Evolutionary conservation across 2,113 vertebrate genomes (phyloP).

Genomic region (zebrafish (Danio rerio)): DNA sequence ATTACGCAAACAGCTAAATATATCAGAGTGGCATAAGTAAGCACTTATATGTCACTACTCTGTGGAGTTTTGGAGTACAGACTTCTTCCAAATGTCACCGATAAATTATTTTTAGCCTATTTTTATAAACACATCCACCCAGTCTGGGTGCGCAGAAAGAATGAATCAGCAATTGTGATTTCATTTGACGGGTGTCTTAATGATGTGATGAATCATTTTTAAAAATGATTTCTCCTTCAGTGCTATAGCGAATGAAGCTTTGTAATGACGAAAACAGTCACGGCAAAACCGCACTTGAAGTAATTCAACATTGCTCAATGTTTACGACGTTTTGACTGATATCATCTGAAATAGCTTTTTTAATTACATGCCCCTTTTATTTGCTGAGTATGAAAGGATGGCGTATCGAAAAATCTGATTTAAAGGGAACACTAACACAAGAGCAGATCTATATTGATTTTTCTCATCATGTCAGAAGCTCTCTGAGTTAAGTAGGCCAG

Average conservation of each 20-base stretch:
- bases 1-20: slow-evolving; percentile 25
- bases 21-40: slow-evolving; percentile 9
- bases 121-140: background rate
- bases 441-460: background rate
- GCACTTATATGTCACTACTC: background rate
- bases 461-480: background rate
- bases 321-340: background rate
- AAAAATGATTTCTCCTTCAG: background rate
- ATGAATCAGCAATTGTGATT: background rate
- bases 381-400: background rate
- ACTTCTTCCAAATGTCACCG: background rate
- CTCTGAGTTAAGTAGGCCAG: background rate
- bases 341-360: background rate
- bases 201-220: slow-evolving; percentile 13
- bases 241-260: background rate
- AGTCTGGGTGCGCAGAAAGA: background rate
- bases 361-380: slow-evolving; percentile 1
- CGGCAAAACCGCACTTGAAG: background rate
- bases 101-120: background rate
- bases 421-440: background rate
- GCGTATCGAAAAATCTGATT: background rate
- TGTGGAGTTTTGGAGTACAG: background rate
- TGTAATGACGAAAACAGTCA: background rate
- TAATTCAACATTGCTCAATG: background rate
- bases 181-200: background rate